phyloP scores from a whole-genome alignment of 2,797 vertebrate genomes.

The Kryptopterus vitreolus region DNA sequence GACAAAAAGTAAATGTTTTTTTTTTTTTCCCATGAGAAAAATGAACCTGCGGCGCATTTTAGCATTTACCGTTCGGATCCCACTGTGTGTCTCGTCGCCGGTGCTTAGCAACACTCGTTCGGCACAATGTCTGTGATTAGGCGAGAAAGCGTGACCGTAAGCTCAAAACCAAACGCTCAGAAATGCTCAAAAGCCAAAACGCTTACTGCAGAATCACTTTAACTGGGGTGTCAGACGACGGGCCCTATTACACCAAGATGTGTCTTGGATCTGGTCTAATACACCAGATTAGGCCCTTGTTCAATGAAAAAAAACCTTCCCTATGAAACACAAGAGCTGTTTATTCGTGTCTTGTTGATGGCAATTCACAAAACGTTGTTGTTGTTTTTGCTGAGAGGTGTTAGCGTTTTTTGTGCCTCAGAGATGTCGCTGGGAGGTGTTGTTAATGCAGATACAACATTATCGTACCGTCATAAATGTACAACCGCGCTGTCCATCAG shows the following conservation, averaged over 20 bases:
- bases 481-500: too few relatives aligned
- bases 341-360: too few relatives aligned
- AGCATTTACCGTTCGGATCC: constrained; percentile 71
- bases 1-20: background rate
- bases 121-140: constrained; percentile 76
- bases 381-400: background rate
- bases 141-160: constrained; percentile 71
- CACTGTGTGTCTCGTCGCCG: constrained; percentile 61
- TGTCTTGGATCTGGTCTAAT: background rate
- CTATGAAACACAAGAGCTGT: background rate
- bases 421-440: background rate
- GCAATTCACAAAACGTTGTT: background rate
- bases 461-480: too few relatives aligned
- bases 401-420: background rate
- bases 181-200: constrained; percentile 56
- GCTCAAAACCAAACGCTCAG: constrained; percentile 64
- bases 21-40: constrained; percentile 46
- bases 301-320: background rate
- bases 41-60: constrained; percentile 54
- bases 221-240: background rate
- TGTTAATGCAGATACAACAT: background rate
- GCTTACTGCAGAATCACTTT: constrained; percentile 21
- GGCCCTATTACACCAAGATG: background rate
- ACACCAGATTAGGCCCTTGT: background rate
- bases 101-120: constrained; percentile 80